A percentile compares a stretch with the other conserved stretches of the same genome.
Evolutionary conservation across 2,113 vertebrate species (phyloP).

Genomic region (Rutilus rutilus): DNA sequence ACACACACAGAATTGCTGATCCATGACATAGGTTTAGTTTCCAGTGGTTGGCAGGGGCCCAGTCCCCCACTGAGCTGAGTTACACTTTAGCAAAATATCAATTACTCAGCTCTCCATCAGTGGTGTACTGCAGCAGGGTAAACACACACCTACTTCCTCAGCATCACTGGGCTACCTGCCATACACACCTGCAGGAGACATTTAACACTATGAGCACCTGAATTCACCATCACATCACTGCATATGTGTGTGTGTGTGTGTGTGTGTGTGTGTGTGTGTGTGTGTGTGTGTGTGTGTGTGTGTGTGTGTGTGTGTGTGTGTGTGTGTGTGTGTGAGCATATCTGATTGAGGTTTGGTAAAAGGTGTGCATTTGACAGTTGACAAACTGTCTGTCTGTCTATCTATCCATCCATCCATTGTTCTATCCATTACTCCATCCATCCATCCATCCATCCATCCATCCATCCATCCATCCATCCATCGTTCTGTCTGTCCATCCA

Average conservation of each 20-base stretch:
- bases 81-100: constrained; percentile 47
- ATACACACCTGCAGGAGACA: constrained; percentile 31
- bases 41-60: constrained; percentile 32
- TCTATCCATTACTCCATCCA: no score
- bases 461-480: neutral
- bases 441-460: neutral
- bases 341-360: neutral
- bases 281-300: neutral
- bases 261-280: neutral
- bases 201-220: neutral
- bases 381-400: neutral
- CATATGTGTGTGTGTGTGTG: neutral
- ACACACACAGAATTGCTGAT: constrained; percentile 31
- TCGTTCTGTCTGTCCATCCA: neutral
- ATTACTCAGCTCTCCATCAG: constrained; percentile 48
- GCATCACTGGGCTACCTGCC: constrained; percentile 8
- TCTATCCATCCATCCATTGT: no score
- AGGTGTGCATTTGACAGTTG: neutral
- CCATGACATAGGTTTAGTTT: constrained; percentile 40
- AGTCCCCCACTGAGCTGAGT: constrained; percentile 29
- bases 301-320: neutral
- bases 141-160: constrained; percentile 8
- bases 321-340: neutral
- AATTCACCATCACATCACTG: neutral
- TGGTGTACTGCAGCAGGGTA: neutral